Evolutionary conservation across 2,113 vertebrate genomes (phyloP), one percentile per base, ranked within the genome.

Genomic region (Gracilinanus agilis): DNA sequence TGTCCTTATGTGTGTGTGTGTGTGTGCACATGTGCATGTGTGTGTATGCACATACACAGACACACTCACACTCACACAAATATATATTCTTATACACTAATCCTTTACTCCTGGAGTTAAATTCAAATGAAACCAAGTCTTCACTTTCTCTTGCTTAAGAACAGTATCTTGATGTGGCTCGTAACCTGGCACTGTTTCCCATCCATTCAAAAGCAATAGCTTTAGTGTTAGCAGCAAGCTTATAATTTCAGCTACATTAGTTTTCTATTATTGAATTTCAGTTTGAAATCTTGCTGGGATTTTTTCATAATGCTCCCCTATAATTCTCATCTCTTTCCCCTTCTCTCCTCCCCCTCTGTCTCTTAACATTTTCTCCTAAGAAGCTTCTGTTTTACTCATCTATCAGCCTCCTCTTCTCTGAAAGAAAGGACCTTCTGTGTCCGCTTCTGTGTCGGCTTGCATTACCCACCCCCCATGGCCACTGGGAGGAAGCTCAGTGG

Each of bases 211-310:
- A 94, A 96, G 95, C 92, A 95, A 88, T 49, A 53, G 96, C 94
- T 96, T 96, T 88, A 6, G 88, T 90, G 94, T 93, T 93, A 98
- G 94, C 96, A 97, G 94, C 54, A 95, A 95, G 97, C 95, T 95
- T 93, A 95, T 97, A 96, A 92, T 96, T 96, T 91, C 94, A 98
- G 97, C 44, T 97, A 96, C 93, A 95, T 98, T 97, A 96, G 94
- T 96, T 97, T 95, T 97, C 96, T 95, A 93, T 97, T 98, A 95
- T 95, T 94, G 96, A 97, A 96, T 96, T 97, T 96, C 94, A 96
- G 54, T 95, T 96, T 90, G 92, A 96, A 96, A 97, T 96, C 98
- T 95, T 95, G 95, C 95, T 90, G 91, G 89, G 88, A 90, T 95
- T 95, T 95, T 97, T 96, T 90, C 93, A 75, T 54, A 34, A 91